These are phyloP conservation scores for Malurus cyaneus DNA, from an alignment of 2,113 vertebrate species.

Conservation along the genomic window DNA sequence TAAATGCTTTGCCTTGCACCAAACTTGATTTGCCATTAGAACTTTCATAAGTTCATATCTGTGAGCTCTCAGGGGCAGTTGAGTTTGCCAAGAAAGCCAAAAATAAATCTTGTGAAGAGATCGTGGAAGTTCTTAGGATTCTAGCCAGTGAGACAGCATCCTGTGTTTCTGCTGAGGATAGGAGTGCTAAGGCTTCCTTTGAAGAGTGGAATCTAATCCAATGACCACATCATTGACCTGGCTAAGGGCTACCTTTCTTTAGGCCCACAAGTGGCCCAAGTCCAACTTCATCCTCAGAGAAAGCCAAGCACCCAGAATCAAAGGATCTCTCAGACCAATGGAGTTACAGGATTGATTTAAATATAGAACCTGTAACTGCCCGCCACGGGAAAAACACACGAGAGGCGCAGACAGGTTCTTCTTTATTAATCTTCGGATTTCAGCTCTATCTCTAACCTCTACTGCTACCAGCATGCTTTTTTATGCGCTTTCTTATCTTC, in stretches of 20 bases:
- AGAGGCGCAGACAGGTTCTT: too few species aligned
- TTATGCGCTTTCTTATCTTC: too few species aligned
- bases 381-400: too few species aligned
- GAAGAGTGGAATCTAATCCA: background rate
- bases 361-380: too few species aligned
- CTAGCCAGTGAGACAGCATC: background rate
- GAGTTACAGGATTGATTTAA: background rate
- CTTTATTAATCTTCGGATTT: too few species aligned
- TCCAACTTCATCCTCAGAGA: background rate
- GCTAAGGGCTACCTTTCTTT: background rate
- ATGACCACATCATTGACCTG: background rate
- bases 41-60: background rate
- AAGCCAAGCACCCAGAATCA: background rate
- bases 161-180: background rate
- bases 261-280: background rate
- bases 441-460: too few species aligned
- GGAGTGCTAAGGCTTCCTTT: background rate
- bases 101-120: conserved; percentile 16
- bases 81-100: conserved; percentile 15
- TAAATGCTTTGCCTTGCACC: conserved; percentile 3
- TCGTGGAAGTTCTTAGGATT: background rate
- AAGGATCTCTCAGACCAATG: background rate
- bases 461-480: too few species aligned
- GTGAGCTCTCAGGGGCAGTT: background rate
- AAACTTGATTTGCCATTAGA: conserved; percentile 31